These are phyloP conservation scores for Hirudo medicinalis DNA, from an alignment of 1,140 invertebrate genomes.

Conservation along the genomic window DNA sequence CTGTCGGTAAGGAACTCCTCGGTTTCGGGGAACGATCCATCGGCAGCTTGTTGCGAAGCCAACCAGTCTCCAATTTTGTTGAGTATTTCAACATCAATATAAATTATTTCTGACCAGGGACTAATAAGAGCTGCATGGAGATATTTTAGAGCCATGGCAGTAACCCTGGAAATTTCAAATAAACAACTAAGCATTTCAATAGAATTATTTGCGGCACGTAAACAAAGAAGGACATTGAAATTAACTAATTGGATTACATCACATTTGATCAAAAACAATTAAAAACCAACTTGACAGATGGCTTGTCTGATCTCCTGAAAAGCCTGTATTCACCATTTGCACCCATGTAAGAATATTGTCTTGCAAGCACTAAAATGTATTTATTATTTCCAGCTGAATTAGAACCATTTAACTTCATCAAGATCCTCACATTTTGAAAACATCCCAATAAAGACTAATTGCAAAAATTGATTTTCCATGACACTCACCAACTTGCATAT, in stretches of 20 bases:
- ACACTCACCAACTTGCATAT: constrained; percentile 18
- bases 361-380: constrained; percentile 16
- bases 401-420: neutral
- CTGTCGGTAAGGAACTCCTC: constrained; percentile 5
- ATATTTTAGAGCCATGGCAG: constrained; percentile 10
- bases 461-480: neutral
- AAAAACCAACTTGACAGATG: constrained; percentile 18
- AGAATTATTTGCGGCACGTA: too few species aligned
- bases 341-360: constrained; percentile 22
- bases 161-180: constrained; percentile 8
- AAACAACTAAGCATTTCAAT: too few species aligned
- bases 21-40: constrained; percentile 17
- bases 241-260: neutral
- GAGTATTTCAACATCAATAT: constrained; percentile 15
- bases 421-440: too few species aligned
- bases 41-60: constrained; percentile 3
- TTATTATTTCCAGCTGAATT: neutral
- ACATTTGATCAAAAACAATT: neutral
- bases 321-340: constrained; percentile 17
- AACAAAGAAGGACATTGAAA: too few species aligned
- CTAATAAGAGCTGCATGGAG: constrained; percentile 12
- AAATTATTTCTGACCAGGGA: constrained; percentile 16
- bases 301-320: constrained; percentile 14
- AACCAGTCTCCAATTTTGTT: constrained; percentile 19
- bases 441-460: neutral